Base-by-base conservation (phyloP, 2,888 invertebrate species). In the Ceramica pisi region DNA sequence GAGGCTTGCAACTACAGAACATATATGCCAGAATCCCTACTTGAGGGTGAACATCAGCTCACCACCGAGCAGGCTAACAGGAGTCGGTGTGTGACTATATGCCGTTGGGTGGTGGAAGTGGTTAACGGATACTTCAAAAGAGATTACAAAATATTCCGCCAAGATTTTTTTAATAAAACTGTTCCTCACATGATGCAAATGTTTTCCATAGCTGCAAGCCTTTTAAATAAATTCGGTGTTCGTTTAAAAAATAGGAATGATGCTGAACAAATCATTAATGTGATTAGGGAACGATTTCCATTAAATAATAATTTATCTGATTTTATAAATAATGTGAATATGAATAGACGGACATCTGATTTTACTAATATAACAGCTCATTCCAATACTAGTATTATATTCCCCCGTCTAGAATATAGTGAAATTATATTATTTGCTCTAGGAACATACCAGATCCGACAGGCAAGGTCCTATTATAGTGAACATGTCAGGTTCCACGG, bases 201-300 rank as follows among this genome's bases (percentile, higher is more conserved):
- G 56, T 71, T 71, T 14, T 63, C 61, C 0, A 75, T 67, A 67
- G 71, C 71, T 67, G 71, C 67, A 67, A 67, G 48, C 41, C 64
- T 67, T 35, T 65, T 72, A 65, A 76, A 68, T 65, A 72, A 68
- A 65, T 65, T 72, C 62, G 72, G 72, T 62, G 65, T 68, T 46
- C 8, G 61, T 2, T 14, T 73, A 57, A 67, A 38, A 64, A 64
- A 75, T 71, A 71, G 55, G 31, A 41, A 67, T 75, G 67, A 67
- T 64, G 75, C 67, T 60, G 61, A 55, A 26, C 46, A 71, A 50
- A 71, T 67, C 0, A 60, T 38, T 35, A 62, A 62, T 53, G n/a
- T 62, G 6, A 53, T 68, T 35, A 62, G 44, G 31, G 44, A 65
- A 65, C 12, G 31, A 65, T 56, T 65, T 65, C 21, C 56, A 65